A percentile compares a stretch with the other conserved stretches of the same genome.
Evolutionary conservation across 2,113 vertebrate species (phyloP).

Genomic region (Tragelaphus scriptus): DNA sequence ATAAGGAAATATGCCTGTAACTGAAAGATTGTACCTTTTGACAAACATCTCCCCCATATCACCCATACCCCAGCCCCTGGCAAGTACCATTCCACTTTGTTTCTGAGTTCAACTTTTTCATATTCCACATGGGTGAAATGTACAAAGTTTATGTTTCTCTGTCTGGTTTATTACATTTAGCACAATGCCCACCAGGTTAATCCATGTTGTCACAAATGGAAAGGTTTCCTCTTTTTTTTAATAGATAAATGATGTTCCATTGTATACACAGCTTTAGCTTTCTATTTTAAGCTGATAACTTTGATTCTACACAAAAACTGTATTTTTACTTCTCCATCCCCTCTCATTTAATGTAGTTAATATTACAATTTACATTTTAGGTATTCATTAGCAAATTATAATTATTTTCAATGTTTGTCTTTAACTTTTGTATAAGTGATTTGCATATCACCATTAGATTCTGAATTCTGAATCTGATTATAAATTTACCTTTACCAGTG

Average conservation of each 20-base stretch:
- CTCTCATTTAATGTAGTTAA: background rate
- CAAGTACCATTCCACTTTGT: background rate
- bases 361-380: background rate
- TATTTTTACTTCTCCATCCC: background rate
- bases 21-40: background rate
- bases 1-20: background rate
- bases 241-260: background rate
- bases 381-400: background rate
- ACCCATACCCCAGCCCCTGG: background rate
- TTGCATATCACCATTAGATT: background rate
- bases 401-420: background rate
- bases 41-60: background rate
- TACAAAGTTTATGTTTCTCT: background rate
- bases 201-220: background rate
- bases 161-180: background rate
- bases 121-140: background rate
- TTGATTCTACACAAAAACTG: background rate
- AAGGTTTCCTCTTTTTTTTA: background rate
- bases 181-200: background rate
- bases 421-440: background rate
- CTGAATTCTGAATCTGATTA: background rate
- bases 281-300: background rate
- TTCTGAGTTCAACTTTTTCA: background rate
- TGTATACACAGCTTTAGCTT: background rate
- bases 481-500: background rate